phyloP scores from a whole-genome alignment of 1,140 invertebrate genomes.

The Muscidifurax raptorellus region DNA sequence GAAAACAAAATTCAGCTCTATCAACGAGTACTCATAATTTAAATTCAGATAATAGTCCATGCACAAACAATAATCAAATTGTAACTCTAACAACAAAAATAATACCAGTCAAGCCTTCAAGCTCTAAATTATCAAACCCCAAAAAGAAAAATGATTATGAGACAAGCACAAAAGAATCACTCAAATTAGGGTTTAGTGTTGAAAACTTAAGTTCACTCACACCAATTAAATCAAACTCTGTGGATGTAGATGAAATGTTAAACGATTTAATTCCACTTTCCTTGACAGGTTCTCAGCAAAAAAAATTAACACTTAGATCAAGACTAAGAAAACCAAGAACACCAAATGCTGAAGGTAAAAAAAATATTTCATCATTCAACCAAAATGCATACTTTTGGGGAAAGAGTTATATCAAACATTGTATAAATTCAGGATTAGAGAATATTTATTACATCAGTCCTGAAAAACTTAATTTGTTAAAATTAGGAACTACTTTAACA shows the following conservation, averaged over 20 bases:
- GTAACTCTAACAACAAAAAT: background rate
- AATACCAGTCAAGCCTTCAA: background rate
- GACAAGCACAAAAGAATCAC: background rate
- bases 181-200: background rate
- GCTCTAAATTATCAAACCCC: background rate
- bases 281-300: background rate
- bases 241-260: background rate
- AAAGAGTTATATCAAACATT: slow-evolving; percentile 1
- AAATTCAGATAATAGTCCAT: background rate
- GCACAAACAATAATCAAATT: background rate
- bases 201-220: background rate
- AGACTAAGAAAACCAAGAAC: background rate
- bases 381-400: background rate
- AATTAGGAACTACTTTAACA: slow-evolving; percentile 18
- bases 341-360: background rate
- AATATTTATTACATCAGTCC: slow-evolving; percentile 38
- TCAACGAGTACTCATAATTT: background rate
- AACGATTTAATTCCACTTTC: background rate
- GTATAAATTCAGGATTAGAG: slow-evolving; percentile 6
- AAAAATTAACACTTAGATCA: background rate
- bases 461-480: slow-evolving; percentile 1
- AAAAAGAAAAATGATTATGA: background rate
- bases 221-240: background rate
- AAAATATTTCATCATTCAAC: background rate
- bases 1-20: background rate